A percentile compares a stretch with the other conserved stretches of the same genome.
Evolutionary conservation across 2,113 vertebrate species (phyloP).

Genomic region (Heterocephalus glaber): DNA sequence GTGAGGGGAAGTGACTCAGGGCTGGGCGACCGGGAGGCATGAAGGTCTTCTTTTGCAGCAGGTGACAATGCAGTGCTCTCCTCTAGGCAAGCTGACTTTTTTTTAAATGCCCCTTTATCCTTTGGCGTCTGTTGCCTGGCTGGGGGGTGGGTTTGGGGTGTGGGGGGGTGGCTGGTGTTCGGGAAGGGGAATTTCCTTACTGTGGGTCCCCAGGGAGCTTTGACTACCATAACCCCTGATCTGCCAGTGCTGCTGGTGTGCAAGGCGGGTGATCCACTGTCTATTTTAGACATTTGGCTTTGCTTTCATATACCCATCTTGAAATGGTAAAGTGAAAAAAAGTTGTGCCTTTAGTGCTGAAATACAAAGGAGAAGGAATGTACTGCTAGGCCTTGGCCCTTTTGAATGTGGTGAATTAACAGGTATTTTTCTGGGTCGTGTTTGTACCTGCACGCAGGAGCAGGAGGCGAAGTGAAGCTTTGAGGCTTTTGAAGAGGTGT

Average conservation of each 20-base stretch:
- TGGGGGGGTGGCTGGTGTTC: conserved; percentile 21
- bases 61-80: conserved; percentile 57
- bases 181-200: conserved; percentile 66
- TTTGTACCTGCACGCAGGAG: neutral
- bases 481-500: neutral
- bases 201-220: conserved; percentile 28
- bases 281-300: conserved; percentile 39
- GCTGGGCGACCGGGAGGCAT: neutral
- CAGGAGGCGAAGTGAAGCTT: neutral
- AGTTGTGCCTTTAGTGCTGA: neutral
- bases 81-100: conserved; percentile 12
- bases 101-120: conserved; percentile 42
- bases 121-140: conserved; percentile 27
- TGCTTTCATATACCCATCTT: neutral
- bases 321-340: conserved; percentile 35
- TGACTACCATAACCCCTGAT: conserved; percentile 55
- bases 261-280: neutral
- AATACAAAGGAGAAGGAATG: neutral
- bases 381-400: neutral
- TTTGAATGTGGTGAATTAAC: neutral
- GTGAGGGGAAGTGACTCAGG: conserved; percentile 79
- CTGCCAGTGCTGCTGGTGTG: neutral
- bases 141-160: no score
- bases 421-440: neutral
- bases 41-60: conserved; percentile 55